Evolutionary conservation across 2,888 invertebrate species (phyloP), one percentile per base, ranked within the genome.

Genomic region (Acleris cristana): DNA sequence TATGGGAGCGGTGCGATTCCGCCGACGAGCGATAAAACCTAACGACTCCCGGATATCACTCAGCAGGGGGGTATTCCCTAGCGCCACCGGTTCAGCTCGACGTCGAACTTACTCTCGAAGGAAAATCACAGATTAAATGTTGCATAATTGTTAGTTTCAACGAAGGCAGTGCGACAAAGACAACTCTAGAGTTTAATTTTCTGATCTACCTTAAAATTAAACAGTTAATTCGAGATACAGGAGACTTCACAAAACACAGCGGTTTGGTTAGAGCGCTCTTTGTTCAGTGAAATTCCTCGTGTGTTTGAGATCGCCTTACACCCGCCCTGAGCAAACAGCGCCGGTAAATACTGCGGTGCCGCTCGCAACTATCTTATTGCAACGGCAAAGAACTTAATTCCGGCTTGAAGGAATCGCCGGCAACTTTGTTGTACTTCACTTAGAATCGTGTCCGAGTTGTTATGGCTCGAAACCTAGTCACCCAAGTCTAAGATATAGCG

Each of bases 381-480:
- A 0, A 55, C 5, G 34, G 4, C 0, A 2, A 66, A 76, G 83
- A 66, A 72, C 73, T 70, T 69, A 54, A 74, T 5, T 70, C 75
- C 78, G 21, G 44, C 21, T 40, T 56, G 59, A 21, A 40, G 49
- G 3, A 10, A 4, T 14, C 23, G 52, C 48, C 55, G 51, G 62
- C 65, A 75, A 79, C 62, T 76, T 79, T 75, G 84, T 76, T 64
- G 64, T 71, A 73, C 74, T 78, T 84, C 80, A 82, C 82, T 85
- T 75, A 77, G 82, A 83, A 81, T 86, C 85, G 84, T 86, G 86
- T 85, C 76, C 80, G 76, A 82, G 82, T 81, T 78, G 83, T 84
- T 83, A 84, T 81, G 78, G 77, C 79, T 80, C 76, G 74, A 74
- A 74, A 74, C 77, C 71, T 76, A 75, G 76, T 14, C 14, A 14